These are phyloP conservation scores for Camelus bactrianus DNA, from an alignment of 2,113 vertebrate genomes.

Conservation along the genomic window DNA sequence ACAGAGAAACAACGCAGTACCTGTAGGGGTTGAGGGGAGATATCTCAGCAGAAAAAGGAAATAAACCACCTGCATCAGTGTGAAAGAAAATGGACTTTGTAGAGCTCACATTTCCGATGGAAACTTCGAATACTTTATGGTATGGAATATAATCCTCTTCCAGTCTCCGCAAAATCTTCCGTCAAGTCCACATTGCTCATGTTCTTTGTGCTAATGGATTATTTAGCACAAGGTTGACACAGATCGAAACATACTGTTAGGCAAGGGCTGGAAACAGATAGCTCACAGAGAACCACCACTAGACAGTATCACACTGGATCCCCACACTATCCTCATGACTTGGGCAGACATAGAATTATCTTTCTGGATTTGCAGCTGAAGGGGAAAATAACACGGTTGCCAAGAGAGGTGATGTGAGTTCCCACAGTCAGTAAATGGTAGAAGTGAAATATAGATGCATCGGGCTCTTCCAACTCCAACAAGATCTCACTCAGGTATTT, in stretches of 20 bases:
- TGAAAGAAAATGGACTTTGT: neutral
- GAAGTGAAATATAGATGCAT: neutral
- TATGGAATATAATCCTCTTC: neutral
- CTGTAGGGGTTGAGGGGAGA: accelerated
- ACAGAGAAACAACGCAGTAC: neutral
- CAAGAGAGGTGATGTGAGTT: neutral
- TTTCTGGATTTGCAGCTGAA: neutral
- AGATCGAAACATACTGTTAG: neutral
- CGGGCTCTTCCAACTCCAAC: neutral
- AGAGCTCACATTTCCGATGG: neutral
- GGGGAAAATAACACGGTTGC: neutral
- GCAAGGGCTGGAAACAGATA: neutral
- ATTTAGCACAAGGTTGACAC: neutral
- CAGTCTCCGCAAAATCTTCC: neutral
- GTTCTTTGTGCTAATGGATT: neutral
- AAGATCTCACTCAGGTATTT: neutral
- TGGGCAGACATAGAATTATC: neutral
- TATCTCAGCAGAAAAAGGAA: neutral
- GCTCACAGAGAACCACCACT: neutral
- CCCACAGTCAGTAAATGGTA: neutral
- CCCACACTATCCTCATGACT: neutral
- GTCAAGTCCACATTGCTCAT: neutral
- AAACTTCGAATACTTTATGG: neutral
- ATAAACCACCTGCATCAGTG: neutral
- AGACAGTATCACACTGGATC: neutral